Base-by-base conservation (phyloP, 2,113 vertebrate species). In the Chaetodon auriga region DNA sequence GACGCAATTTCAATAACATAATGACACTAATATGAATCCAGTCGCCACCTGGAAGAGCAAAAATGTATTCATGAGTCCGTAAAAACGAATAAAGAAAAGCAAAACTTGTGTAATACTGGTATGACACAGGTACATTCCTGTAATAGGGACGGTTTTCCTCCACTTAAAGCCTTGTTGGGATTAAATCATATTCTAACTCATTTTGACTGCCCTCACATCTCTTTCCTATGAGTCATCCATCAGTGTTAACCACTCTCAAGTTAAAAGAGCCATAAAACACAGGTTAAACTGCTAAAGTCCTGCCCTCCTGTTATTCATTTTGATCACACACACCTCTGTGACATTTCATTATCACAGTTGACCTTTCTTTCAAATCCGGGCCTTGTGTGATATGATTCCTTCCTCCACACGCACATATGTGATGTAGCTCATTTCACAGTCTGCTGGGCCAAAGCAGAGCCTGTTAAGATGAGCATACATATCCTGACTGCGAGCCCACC, bases 371-470 rank as follows among this genome's bases (percentile, higher is more conserved):
- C 18, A 43, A 60, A n/a, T 60, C 45, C 16, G 21, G 43, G 60
- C 51, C 18, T 66, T 62, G 48, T 66, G 38, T 81, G 57, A 77
- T 54, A 53, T 62, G 57, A 77, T 48, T 68, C 36, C 60, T 70
- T 75, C 65, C 21, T 46, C n/a, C 55, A 5, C 43, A 74, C 80
- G 66, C 78, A 69, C 69, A 61, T 12, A 77, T 46, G 25, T 16
- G 48, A 82, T 60, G 36, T 16, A 46, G 58, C 66, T 91, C 71
- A 89, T 90, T 93, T 92, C 85, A 89, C 81, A 78, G 73, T 81
- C 70, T 61, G 64, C 19, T 78, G 70, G 58, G 43, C 58, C n/a
- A 12, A 46, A 7, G 16, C 55, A 58, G 10, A 63, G 36, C 61
- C 71, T 6, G 71, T 54, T 55, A 69, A 30, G 72, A 51, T 45